Conservation (phyloP, 2,113 vertebrate species). For the Symphodus melops region DNA sequence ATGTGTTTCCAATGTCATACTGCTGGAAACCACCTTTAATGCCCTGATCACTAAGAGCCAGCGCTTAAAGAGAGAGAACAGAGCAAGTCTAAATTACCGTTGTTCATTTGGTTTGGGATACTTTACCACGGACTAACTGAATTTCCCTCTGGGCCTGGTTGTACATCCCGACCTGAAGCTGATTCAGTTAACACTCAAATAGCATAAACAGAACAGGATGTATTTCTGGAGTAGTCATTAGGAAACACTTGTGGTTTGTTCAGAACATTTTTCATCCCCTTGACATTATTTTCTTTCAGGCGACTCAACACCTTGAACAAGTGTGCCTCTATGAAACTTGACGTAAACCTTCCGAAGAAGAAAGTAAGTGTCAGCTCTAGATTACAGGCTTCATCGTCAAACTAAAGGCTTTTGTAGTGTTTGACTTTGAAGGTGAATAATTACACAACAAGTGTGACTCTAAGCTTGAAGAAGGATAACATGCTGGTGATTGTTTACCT, state of each 20-base stretch:
- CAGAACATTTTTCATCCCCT: constrained; percentile 9
- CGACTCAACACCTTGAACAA: constrained; percentile 97
- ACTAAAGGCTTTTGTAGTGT: neutral
- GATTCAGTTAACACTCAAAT: constrained; percentile 48
- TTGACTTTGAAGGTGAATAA: no score
- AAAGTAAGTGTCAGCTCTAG: constrained; percentile 85
- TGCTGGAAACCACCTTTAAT: constrained; percentile 6
- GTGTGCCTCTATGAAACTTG: constrained; percentile 99
- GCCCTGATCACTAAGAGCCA: constrained; percentile 46
- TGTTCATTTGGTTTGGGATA: constrained; percentile 63
- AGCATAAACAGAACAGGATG: constrained; percentile 27
- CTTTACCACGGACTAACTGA: constrained; percentile 27
- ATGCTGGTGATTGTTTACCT: neutral
- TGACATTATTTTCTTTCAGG: constrained; percentile 81
- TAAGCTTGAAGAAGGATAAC: neutral
- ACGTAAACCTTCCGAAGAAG: constrained; percentile 95
- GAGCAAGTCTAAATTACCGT: constrained; percentile 62
- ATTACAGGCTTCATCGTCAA: neutral
- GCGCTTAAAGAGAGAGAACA: constrained; percentile 36
- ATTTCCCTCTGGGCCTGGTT: constrained; percentile 38
- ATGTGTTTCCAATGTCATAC: constrained; percentile 11
- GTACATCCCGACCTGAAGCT: constrained; percentile 28
- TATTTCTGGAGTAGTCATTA: constrained; percentile 33
- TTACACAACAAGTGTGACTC: neutral
- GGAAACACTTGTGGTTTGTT: constrained; percentile 19